These are phyloP conservation scores for Buathra laborator DNA, from an alignment of 2,888 invertebrate species.

Conservation along the genomic window DNA sequence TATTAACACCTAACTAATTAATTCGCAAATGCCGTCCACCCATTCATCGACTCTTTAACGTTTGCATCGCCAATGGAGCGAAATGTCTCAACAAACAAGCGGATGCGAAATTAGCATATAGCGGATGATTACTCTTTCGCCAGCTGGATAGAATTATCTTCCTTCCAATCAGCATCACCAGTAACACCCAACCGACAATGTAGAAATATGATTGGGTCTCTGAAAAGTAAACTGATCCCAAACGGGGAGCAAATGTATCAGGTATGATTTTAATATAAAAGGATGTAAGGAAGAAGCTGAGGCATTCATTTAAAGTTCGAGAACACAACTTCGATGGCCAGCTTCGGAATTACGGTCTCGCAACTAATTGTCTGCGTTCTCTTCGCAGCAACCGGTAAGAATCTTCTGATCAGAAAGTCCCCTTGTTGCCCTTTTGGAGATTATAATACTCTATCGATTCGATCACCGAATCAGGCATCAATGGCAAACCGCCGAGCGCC, in stretches of 20 bases:
- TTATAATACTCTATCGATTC: neutral
- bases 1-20: no score
- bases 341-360: neutral
- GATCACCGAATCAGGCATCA: slow-evolving; percentile 13
- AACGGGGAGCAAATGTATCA: neutral
- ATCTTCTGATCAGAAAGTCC: neutral
- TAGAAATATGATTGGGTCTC: no score
- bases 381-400: slow-evolving; percentile 10
- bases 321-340: slow-evolving; percentile 7
- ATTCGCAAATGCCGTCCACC: no score
- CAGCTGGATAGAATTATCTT: no score
- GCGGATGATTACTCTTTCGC: no score
- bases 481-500: slow-evolving; percentile 49
- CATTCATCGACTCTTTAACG: no score
- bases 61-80: no score
- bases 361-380: neutral
- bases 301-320: neutral
- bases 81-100: no score
- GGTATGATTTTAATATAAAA: slow-evolving; percentile 10
- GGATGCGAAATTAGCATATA: no score
- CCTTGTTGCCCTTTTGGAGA: no score
- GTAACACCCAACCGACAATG: no score
- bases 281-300: neutral
- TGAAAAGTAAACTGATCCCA: neutral
- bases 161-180: no score